These are phyloP conservation scores for Bimastos eiseni DNA, from an alignment of 2,888 invertebrate genomes.

Conservation along the genomic window DNA sequence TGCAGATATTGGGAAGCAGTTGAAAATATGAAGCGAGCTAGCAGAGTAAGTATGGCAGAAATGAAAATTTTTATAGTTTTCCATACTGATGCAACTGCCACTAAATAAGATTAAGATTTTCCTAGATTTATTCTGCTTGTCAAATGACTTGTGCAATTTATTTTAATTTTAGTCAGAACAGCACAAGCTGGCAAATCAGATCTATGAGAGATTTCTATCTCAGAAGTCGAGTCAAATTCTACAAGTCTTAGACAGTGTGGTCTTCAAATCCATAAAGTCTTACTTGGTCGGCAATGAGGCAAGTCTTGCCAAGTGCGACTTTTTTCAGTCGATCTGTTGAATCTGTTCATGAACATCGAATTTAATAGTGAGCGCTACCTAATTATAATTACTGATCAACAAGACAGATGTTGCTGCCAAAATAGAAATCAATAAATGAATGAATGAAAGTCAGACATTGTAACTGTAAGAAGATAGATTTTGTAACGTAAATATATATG, in stretches of 20 bases:
- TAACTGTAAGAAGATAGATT: too few relatives aligned
- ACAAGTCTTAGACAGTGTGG: neutral
- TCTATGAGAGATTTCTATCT: neutral
- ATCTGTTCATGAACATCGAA: neutral
- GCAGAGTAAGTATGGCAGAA: neutral
- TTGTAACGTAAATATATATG: too few relatives aligned
- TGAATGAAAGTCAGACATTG: too few relatives aligned
- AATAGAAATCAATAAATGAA: too few relatives aligned
- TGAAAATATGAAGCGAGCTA: neutral
- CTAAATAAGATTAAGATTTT: neutral
- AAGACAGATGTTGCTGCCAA: too few relatives aligned
- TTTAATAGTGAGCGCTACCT: neutral
- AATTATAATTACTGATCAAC: neutral
- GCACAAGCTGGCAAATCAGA: neutral
- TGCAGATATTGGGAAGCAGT: conserved; percentile 20
- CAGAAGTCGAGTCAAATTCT: conserved; percentile 13
- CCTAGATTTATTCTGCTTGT: neutral
- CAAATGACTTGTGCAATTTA: neutral
- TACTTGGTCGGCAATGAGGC: conserved; percentile 7
- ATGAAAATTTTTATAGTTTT: too few relatives aligned
- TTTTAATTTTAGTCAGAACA: neutral
- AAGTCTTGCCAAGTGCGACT: neutral
- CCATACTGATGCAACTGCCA: neutral
- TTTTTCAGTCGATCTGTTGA: neutral
- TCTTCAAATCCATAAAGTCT: neutral